Evolutionary conservation across 2,113 vertebrate genomes (phyloP).

Genomic region (Motacilla tschutschensis): DNA sequence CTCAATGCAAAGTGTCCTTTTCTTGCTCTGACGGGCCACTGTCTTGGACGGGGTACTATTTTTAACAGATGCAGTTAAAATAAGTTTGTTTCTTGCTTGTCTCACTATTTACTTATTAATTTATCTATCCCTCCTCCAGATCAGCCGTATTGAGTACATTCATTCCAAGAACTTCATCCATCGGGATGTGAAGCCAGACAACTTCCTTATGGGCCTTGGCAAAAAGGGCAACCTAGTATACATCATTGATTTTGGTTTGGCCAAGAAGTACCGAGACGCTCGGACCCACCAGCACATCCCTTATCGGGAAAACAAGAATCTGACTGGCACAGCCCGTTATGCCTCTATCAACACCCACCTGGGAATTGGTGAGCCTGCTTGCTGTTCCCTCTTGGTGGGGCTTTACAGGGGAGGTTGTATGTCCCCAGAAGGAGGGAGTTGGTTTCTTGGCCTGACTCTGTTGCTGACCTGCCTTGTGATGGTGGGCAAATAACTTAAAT

Average conservation of each 20-base stretch:
- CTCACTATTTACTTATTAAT: not conserved
- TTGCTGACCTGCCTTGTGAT: not conserved
- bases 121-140: constrained; percentile 64
- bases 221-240: constrained; percentile 98
- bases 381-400: not conserved
- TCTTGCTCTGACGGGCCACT: not conserved
- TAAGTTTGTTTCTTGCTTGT: not conserved
- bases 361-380: constrained; percentile 85
- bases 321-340: constrained; percentile 94
- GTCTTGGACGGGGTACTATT: not conserved
- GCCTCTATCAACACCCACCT: constrained; percentile 97
- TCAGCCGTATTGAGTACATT: constrained; percentile 96
- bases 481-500: not conserved
- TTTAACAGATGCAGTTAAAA: not conserved
- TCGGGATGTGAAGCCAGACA: constrained; percentile 94
- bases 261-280: constrained; percentile 95
- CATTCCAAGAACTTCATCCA: constrained; percentile 99
- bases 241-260: constrained; percentile 96
- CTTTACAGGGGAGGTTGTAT: not conserved
- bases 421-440: not conserved
- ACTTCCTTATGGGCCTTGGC: constrained; percentile 96
- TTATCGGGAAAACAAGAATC: constrained; percentile 97
- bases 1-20: not conserved
- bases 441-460: not conserved
- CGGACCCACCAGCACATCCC: constrained; percentile 98